Evolutionary conservation across 1,140 invertebrate genomes (phyloP), one percentile per base, ranked within the genome.

Genomic region (Daktulosphaira vitifoliae): DNA sequence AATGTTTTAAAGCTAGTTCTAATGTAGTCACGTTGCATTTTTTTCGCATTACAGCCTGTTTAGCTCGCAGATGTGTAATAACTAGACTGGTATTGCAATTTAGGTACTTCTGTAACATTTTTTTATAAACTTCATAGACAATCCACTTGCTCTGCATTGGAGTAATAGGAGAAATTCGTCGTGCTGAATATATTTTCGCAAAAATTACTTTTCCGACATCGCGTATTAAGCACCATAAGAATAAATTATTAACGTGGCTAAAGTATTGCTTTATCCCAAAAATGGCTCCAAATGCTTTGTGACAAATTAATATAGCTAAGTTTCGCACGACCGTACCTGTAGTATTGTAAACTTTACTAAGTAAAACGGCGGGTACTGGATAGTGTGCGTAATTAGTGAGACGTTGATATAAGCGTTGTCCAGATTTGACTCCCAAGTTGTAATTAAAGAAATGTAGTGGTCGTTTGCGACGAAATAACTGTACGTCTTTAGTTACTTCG

Each of bases 81-180:
- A 8, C 13, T 1, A 4, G 46, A 0, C 6, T 13, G 16, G 26
- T 4, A 2, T 8, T 2, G 0, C 3, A 13, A 1, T 23, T 16
- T 4, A 48, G 46, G 38, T 48, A 25, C 20, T 1, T 22, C 1
- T 18, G 42, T 16, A 62, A 48, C 42, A 62, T 46, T 20, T 5
- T 46, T 2, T 39, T 25, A 13, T 46, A 62, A 9, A 62, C 56
- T 11, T 62, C 56, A 13, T 48, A 62, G 3, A 48, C 26, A 25
- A 62, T 62, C 56, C 56, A 62, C 56, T 33, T 44, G 42, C 56
- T 23, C 25, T 62, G 56, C 42, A 33, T 20, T 1, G 56, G 42
- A 7, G 56, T 62, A 18, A 62, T 20, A 6, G 56, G 16, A 39
- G 39, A 48, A 25, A 20, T 11, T 16, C 3, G 23, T 8, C 25